Conservation (phyloP, 92 coral and sea anemone genomes). For the Epizoanthus ramosus region DNA sequence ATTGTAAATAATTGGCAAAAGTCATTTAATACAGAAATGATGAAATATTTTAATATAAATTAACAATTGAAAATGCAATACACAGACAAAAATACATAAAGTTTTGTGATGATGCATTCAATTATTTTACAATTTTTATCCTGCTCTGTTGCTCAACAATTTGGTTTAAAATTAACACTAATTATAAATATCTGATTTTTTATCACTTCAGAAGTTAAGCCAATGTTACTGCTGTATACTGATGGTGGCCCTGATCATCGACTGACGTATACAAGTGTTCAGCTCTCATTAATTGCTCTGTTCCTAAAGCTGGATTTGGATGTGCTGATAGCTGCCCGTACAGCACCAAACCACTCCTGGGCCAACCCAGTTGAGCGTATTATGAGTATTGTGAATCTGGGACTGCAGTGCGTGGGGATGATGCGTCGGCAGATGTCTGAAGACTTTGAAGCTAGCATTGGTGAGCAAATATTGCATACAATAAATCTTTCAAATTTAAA, state of each 20-base stretch:
- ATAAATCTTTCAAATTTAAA: too few relatives aligned
- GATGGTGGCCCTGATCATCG: conserved; percentile 55
- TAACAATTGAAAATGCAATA: too few relatives aligned
- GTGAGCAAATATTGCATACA: too few relatives aligned
- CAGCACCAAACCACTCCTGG: conserved; percentile 51
- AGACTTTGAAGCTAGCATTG: background rate
- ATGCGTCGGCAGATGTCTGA: conserved; percentile 36
- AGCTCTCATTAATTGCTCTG: conserved; percentile 47
- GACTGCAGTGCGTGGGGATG: conserved; percentile 49
- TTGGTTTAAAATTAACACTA: too few relatives aligned
- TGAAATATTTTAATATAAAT: too few relatives aligned
- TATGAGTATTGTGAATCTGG: conserved; percentile 56
- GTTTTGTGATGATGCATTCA: too few relatives aligned
- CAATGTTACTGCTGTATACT: background rate
- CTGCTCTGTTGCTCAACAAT: too few relatives aligned
- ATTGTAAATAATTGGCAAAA: too few relatives aligned
- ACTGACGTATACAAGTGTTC: conserved; percentile 25
- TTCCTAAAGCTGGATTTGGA: conserved; percentile 46
- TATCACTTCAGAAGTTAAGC: conserved; percentile 11
- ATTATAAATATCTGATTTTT: background rate
- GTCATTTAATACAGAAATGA: too few relatives aligned
- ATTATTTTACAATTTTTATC: too few relatives aligned
- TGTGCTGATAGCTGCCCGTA: conserved; percentile 43
- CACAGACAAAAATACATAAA: too few relatives aligned
- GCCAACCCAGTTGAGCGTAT: conserved; percentile 53